These are phyloP conservation scores for Arctopsyche grandis DNA, from an alignment of 1,140 invertebrate species.

Conservation along the genomic window DNA sequence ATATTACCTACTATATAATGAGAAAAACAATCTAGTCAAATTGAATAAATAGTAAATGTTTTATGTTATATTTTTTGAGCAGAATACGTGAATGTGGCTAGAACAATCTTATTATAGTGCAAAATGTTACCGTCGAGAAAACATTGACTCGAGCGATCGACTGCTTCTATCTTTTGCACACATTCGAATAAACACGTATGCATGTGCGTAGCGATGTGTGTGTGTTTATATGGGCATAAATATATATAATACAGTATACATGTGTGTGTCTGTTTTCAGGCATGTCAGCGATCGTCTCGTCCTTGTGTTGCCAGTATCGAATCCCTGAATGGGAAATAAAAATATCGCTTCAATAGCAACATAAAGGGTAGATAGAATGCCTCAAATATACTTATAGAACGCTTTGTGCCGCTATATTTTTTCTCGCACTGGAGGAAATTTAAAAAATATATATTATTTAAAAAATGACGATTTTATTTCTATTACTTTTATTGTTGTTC, in stretches of 20 bases:
- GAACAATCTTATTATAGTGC: too few relatives aligned
- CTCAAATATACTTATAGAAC: slow-evolving; percentile 45
- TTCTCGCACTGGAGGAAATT: not conserved
- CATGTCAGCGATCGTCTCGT: slow-evolving; percentile 43
- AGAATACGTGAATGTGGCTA: too few relatives aligned
- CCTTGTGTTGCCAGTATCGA: slow-evolving; percentile 30
- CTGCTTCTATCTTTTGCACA: not conserved
- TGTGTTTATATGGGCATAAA: too few relatives aligned
- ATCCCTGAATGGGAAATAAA: slow-evolving; percentile 50
- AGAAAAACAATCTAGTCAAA: too few relatives aligned
- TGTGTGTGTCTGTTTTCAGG: slow-evolving; percentile 28
- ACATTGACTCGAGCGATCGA: not conserved
- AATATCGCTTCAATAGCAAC: slow-evolving; percentile 49
- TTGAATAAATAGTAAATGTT: too few relatives aligned
- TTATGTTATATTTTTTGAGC: too few relatives aligned
- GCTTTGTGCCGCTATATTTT: slow-evolving; percentile 24
- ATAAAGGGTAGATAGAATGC: slow-evolving; percentile 52
- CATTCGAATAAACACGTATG: slow-evolving; percentile 2
- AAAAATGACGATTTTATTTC: not conserved
- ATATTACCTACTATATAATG: too few relatives aligned
- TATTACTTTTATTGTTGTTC: too few relatives aligned
- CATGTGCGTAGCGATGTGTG: too few relatives aligned
- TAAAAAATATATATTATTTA: not conserved
- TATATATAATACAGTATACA: not conserved
- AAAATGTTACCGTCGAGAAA: not conserved